A percentile compares a stretch with the other conserved stretches of the same genome.
phyloP scores from a whole-genome alignment of 2,888 invertebrate genomes.

The Amiota communis region DNA sequence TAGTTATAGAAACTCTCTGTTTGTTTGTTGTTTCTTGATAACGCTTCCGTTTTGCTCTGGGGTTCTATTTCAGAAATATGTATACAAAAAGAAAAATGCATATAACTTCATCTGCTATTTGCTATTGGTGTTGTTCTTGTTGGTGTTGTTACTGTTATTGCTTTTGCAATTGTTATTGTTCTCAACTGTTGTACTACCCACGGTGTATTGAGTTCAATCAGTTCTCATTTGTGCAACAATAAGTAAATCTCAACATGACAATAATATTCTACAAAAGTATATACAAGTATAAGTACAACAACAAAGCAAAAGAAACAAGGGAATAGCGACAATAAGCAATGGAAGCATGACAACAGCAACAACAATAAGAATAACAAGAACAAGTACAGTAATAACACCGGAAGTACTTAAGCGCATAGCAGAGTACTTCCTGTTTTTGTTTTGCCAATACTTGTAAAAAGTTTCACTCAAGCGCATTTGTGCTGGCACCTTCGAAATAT shows the following conservation, averaged over 20 bases:
- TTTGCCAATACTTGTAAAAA: slow-evolving; percentile 61
- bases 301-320: slow-evolving; percentile 14
- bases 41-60: too few relatives aligned
- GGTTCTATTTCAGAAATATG: too few relatives aligned
- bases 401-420: slow-evolving; percentile 68
- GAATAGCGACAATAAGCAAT: slow-evolving; percentile 8
- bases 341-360: slow-evolving; percentile 39
- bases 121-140: slow-evolving; percentile 5
- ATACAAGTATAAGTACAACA: neutral
- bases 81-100: too few relatives aligned
- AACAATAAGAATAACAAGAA: slow-evolving; percentile 36
- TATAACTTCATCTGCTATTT: neutral
- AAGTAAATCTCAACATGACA: slow-evolving; percentile 33
- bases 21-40: too few relatives aligned
- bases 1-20: too few relatives aligned
- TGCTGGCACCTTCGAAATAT: slow-evolving; percentile 51
- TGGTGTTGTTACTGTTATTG: slow-evolving; percentile 24
- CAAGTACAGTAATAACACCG: slow-evolving; percentile 41
- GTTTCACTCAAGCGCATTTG: slow-evolving; percentile 31
- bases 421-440: slow-evolving; percentile 69
- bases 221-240: slow-evolving; percentile 30
- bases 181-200: slow-evolving; percentile 1
- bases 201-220: slow-evolving; percentile 33
- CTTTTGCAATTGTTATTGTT: slow-evolving; percentile 25
- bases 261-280: slow-evolving; percentile 43